Base-by-base conservation (phyloP, 2,113 vertebrate species). In the Colius striatus region DNA sequence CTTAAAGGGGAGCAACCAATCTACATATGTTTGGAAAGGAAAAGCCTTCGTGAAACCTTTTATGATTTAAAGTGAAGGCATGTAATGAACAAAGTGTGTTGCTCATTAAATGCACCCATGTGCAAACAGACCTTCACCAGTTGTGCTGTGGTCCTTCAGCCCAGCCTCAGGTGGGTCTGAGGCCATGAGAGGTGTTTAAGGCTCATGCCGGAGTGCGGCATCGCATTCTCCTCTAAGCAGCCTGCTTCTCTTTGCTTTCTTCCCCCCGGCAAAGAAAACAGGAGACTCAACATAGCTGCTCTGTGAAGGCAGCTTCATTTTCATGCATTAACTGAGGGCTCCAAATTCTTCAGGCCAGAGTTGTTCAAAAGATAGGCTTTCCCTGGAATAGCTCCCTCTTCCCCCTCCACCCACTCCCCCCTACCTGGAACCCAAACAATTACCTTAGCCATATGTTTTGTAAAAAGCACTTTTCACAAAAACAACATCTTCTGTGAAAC, bases 1-100 rank as follows among this genome's bases (percentile, higher is more conserved):
- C 93, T 92, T 95, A 94, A 95, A 96, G 89, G 54, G 22, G 53
- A 87, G 83, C 4, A 0, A 78, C 93, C 68, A 74, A 90, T 84
- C 90, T 87, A 80, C 92, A 87, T 84, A 86, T 89, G 80, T 87
- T 90, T 94, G 90, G 86, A 92, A 93, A 96, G 93, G 70, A 93
- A 94, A 91, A 92, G 65, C 57, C 76, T 80, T 90, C 84, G n/a
- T 72, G 68, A 87, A 91, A 71, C 84, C 80, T 60, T 92, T 94
- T 60, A 78, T 81, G 79, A 87, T 92, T 86, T 89, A 65, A 93
- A 94, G 38, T 41, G 73, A 94, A 92, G 57, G 70, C 70, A 34
- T 43, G 57, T 96, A 96, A 91, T 81, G 88, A 95, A 80, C 65
- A 78, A 90, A 96, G 85, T 63, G 82, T 93, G 94, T 74, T 81